Evolutionary conservation across 1,140 invertebrate species (phyloP), one percentile per base, ranked within the genome.

Genomic region (Procambarus clarkii): DNA sequence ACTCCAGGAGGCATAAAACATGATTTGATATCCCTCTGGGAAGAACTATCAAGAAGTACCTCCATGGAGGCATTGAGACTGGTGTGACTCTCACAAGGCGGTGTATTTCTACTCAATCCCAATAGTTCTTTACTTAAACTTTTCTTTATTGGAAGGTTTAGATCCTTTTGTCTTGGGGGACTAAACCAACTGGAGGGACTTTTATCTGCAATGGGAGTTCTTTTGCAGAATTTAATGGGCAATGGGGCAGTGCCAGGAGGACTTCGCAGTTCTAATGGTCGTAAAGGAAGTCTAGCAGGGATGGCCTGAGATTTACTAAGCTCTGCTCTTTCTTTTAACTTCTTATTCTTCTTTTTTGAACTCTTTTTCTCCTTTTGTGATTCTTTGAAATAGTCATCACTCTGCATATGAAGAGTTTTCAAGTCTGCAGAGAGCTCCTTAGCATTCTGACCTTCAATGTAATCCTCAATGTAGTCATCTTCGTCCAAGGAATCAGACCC

Each of bases 241-340:
- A 97, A 94, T 21, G 97, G 97, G 2, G 97, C 97, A 18, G 97
- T 97, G 45, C 97, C 97, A 44, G 97, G 97, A 24, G 97, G 97
- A 96, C 97, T 3, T 96, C 97, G 92, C 96, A 97, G 18, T 96
- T 95, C 77, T 96, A 94, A 64, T 94, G 93, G 3, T 94, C 94
- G 89, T 45, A 58, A 74, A 74, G 90, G 85, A 44, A 74, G 60
- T 46, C 60, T 78, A 46, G 71, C 48, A 44, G 90, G 84, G 46
- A 91, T 82, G 79, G 90, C 90, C 79, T 91, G 90, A 45, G 90
- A 91, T 81, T 86, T 86, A 84, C 83, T 91, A 18, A 91, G 50
- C 45, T 91, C 85, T 34, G 83, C 46, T 45, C 58, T 45, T 18
- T 91, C 78, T 78, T 76, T 81, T 34, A 44, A 48, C 69, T 74